Evolutionary conservation across 2,797 vertebrate genomes (phyloP), one percentile per base, ranked within the genome.

Genomic region (Pipistrellus pipistrellus): DNA sequence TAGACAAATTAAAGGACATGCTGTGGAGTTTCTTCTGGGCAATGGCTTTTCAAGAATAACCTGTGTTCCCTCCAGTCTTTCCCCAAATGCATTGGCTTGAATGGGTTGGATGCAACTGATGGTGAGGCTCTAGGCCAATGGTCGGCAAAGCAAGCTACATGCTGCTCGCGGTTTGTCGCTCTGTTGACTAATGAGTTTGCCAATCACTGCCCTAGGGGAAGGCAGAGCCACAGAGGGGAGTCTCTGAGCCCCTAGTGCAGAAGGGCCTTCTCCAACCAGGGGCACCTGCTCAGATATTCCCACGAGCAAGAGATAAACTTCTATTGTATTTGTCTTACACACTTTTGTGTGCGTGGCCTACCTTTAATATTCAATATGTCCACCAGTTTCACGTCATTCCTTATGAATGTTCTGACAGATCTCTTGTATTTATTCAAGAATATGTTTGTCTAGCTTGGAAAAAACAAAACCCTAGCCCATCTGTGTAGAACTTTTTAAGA

Each of bases 401-500:
- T 78, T 57, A 32, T 21, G 46, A 85, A 66, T 25, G 6, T 59
- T 72, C 64, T 85, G 53, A 66, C 3, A 66, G 20, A 23, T 44
- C 21, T 91, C n/a, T 91, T 82, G 2, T 30, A 77, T 90, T 90
- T 88, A 85, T 69, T 78, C 35, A 64, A 59, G 12, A 87, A 91
- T 64, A 85, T 77, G 69, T 94, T 94, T 88, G 6, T 84, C 32
- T 10, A 71, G 27, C 12, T 73, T 92, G 6, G 41, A 83, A 84
- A 84, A 82, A 35, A 62, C 12, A 32, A 55, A 55, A 68, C 9
- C 25, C 44, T 71, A 72, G 44, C 1, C 5, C 12, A 27, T 64
- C 17, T 57, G 20, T 38, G 5, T 25, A 88, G 66, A 72, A 69
- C 38, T 87, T 85, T 71, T 76, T 18, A 82, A 78, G 51, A 62